Evolutionary conservation across 2,888 invertebrate species (phyloP).

Genomic region (Drosophila melanosoma): DNA sequence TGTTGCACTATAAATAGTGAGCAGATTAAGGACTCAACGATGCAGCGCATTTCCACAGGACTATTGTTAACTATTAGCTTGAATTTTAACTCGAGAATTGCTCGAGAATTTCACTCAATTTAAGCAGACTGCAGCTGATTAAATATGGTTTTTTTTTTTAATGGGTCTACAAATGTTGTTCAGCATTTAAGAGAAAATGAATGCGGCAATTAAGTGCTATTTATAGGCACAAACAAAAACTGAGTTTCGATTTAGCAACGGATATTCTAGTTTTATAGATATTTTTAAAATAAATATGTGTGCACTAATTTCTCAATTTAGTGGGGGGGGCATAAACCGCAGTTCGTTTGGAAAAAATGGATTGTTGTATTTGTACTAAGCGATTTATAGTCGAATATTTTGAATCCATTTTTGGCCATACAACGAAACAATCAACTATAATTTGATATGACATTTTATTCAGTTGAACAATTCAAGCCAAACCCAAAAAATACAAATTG

Average conservation of each 20-base stretch:
- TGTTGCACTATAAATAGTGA: constrained; percentile 58
- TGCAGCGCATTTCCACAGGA: constrained; percentile 41
- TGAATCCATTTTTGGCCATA: constrained; percentile 28
- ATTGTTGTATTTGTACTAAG: constrained; percentile 8
- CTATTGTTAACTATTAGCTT: constrained; percentile 6
- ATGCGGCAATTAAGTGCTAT: neutral
- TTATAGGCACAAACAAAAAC: neutral
- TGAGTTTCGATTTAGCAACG: neutral
- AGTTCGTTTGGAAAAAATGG: constrained; percentile 14
- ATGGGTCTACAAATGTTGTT: constrained; percentile 40
- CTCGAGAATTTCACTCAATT: neutral
- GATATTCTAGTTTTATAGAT: neutral
- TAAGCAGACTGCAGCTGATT: constrained; percentile 24
- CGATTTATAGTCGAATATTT: constrained; percentile 28
- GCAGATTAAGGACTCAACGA: constrained; percentile 42
- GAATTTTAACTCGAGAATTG: neutral
- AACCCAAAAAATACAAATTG: constrained; percentile 28
- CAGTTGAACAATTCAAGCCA: constrained; percentile 11
- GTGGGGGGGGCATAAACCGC: neutral
- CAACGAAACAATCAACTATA: constrained; percentile 30
- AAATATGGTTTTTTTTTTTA: constrained; percentile 33
- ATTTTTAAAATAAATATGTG: neutral
- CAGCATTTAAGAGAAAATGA: constrained; percentile 5
- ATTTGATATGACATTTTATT: constrained; percentile 35
- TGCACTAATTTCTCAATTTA: neutral